These are phyloP conservation scores for Oscheius sp. DNA, from an alignment of 2,888 invertebrate genomes.

Conservation along the genomic window DNA sequence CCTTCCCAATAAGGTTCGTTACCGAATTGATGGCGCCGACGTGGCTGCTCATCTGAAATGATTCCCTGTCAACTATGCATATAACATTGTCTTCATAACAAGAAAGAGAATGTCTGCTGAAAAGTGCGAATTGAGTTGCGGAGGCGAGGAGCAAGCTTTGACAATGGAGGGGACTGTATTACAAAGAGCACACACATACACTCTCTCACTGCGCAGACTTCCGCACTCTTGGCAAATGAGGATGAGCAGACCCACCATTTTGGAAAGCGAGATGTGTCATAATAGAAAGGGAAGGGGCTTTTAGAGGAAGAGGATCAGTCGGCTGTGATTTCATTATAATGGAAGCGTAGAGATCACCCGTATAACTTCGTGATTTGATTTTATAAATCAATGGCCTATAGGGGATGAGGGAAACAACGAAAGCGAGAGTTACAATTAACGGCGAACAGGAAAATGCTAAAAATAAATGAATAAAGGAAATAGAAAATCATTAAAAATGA, in stretches of 20 bases:
- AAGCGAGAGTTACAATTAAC: too few species aligned
- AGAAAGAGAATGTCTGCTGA: constrained; percentile 4
- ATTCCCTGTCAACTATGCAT: not conserved
- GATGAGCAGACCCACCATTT: not conserved
- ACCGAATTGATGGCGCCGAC: constrained; percentile 66
- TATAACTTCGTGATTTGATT: too few species aligned
- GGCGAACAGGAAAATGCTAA: too few species aligned
- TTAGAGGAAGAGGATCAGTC: not conserved
- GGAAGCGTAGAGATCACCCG: too few species aligned
- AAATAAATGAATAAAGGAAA: too few species aligned
- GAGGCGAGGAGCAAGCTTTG: constrained; percentile 20
- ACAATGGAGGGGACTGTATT: constrained; percentile 30
- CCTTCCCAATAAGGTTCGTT: constrained; percentile 62
- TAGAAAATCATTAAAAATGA: not conserved
- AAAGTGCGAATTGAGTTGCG: constrained; percentile 17
- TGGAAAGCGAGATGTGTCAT: not conserved
- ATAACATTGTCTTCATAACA: not conserved
- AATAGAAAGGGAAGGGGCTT: not conserved
- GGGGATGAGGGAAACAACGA: too few species aligned
- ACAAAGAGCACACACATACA: constrained; percentile 25
- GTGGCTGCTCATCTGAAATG: constrained; percentile 55
- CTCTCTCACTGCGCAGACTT: too few species aligned
- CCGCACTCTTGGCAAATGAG: not conserved
- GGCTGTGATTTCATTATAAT: too few species aligned
- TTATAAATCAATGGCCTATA: too few species aligned